phyloP scores from a whole-genome alignment of 2,113 vertebrate species.

The Malurus melanocephalus region DNA sequence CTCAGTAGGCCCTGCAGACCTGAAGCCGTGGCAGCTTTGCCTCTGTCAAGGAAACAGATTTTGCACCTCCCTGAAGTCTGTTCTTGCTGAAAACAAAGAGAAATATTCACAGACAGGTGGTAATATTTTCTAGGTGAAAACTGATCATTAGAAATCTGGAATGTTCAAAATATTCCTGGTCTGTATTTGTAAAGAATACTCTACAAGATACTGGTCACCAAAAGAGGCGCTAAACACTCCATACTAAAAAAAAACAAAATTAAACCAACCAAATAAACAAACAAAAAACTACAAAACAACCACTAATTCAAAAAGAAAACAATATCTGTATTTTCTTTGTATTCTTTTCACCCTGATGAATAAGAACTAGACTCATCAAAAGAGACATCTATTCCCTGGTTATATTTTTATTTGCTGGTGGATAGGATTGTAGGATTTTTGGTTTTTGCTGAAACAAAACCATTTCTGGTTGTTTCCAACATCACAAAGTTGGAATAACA shows the following conservation, averaged over 20 bases:
- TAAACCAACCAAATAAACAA: not conserved
- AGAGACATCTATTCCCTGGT: not conserved
- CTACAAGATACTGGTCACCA: not conserved
- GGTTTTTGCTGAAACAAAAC: not conserved
- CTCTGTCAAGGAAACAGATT: fast-evolving
- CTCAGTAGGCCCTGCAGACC: not conserved
- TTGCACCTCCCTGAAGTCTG: not conserved
- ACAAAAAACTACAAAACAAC: not conserved
- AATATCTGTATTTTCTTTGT: not conserved
- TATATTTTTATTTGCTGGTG: not conserved
- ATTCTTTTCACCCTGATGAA: not conserved
- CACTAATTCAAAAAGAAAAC: not conserved
- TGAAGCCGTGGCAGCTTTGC: not conserved
- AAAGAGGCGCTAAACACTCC: not conserved
- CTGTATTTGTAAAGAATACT: not conserved
- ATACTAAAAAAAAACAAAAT: not conserved
- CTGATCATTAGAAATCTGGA: not conserved
- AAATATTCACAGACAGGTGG: not conserved
- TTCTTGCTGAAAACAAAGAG: not conserved
- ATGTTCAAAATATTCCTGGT: not conserved
- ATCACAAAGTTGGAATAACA: not conserved
- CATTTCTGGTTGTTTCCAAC: not conserved
- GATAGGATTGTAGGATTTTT: fast-evolving
- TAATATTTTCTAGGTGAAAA: not conserved
- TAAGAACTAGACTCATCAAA: not conserved